Percentiles rank a stretch among this genome's conserved stretches.
Evolutionary conservation across 2,797 vertebrate species (phyloP).

Genomic region (Acanthopagrus latus): DNA sequence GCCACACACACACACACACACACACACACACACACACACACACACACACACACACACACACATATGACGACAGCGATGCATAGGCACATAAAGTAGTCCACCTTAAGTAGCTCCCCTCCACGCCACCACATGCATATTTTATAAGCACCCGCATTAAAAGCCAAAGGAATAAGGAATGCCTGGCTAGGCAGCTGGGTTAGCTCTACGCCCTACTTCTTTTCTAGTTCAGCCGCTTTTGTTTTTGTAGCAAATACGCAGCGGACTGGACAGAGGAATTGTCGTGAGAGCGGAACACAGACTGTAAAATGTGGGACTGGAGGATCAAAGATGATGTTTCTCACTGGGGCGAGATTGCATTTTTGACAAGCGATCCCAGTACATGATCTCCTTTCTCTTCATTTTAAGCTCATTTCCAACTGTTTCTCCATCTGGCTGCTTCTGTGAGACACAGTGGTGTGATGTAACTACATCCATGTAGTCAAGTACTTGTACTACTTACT

Average conservation of each 20-base stretch:
- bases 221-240: constrained; percentile 73
- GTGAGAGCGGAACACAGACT: constrained; percentile 28
- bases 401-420: not conserved
- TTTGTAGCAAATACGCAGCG: constrained; percentile 57
- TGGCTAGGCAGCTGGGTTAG: constrained; percentile 81
- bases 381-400: constrained; percentile 12
- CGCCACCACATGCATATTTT: constrained; percentile 82
- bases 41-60: constrained; percentile 2
- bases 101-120: constrained; percentile 79
- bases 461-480: too few species aligned
- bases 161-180: constrained; percentile 81
- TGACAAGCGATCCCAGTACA: constrained; percentile 9
- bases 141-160: constrained; percentile 80
- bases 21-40: constrained; percentile 28
- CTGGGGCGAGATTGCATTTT: not conserved
- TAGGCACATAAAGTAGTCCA: constrained; percentile 70
- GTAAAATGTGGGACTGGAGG: constrained; percentile 26
- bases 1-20: constrained; percentile 35
- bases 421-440: not conserved
- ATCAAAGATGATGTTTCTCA: constrained; percentile 28
- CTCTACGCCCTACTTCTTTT: constrained; percentile 76
- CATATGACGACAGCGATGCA: constrained; percentile 22
- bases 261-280: constrained; percentile 54
- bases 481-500: too few species aligned
- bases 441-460: too few species aligned